Evolutionary conservation across 2,113 vertebrate species (phyloP).

Genomic region (Chloropsis cyanopogon): DNA sequence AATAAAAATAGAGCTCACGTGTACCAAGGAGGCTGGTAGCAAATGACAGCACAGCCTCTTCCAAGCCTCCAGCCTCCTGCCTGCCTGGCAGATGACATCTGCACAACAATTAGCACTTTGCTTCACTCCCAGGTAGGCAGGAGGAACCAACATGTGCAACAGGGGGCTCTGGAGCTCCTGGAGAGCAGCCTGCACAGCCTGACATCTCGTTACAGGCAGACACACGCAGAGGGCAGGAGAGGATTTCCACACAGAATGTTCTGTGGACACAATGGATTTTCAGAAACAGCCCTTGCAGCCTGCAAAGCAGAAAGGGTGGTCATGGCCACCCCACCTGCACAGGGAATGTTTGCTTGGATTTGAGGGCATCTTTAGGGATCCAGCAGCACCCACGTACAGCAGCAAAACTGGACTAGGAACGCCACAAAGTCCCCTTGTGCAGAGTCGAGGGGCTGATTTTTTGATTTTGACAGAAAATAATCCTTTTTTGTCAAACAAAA

Average conservation of each 20-base stretch:
- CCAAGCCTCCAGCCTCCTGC: conserved; percentile 48
- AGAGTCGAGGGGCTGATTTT: neutral
- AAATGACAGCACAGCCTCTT: conserved; percentile 39
- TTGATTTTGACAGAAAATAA: neutral
- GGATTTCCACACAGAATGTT: neutral
- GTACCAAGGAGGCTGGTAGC: conserved; percentile 17
- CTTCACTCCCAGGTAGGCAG: conserved; percentile 37
- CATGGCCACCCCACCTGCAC: neutral
- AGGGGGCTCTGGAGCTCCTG: neutral
- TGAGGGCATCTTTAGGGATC: neutral
- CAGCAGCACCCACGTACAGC: neutral
- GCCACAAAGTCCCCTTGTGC: neutral
- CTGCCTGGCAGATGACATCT: conserved; percentile 47
- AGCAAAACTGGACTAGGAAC: neutral
- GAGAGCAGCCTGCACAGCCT: neutral
- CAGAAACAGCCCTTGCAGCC: neutral
- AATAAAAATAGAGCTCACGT: conserved; percentile 59
- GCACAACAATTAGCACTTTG: conserved; percentile 42
- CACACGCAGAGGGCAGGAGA: accelerated
- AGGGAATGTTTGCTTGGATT: neutral
- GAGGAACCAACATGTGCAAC: conserved; percentile 6
- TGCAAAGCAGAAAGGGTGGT: neutral
- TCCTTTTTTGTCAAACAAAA: neutral
- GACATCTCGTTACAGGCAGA: neutral
- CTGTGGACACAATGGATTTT: neutral